These are phyloP conservation scores for Tuta absoluta DNA, from an alignment of 2,888 invertebrate species.

Conservation along the genomic window DNA sequence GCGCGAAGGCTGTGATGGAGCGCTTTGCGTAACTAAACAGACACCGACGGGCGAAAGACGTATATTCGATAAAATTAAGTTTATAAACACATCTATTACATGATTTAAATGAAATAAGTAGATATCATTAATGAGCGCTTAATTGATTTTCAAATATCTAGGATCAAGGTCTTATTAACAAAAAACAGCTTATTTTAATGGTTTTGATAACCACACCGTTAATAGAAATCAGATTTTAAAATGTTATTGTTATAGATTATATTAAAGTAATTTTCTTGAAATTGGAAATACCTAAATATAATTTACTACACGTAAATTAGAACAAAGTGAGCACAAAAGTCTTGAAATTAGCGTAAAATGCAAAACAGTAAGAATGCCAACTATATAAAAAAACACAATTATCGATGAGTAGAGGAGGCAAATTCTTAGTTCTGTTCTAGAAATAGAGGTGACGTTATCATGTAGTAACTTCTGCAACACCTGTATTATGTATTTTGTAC, in stretches of 20 bases:
- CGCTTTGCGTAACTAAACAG: slow-evolving; percentile 52
- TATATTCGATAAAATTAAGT: slow-evolving; percentile 9
- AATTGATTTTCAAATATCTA: background rate
- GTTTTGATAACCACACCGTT: background rate
- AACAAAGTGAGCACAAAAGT: too few relatives aligned
- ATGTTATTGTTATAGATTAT: too few relatives aligned
- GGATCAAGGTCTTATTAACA: background rate
- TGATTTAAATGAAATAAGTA: too few relatives aligned
- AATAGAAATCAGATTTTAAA: too few relatives aligned
- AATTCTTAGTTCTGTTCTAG: slow-evolving; percentile 25
- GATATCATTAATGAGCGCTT: background rate
- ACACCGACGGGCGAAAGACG: background rate
- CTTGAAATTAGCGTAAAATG: background rate
- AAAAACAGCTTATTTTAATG: background rate
- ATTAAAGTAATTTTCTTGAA: too few relatives aligned
- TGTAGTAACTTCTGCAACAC: slow-evolving; percentile 16
- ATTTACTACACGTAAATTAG: too few relatives aligned
- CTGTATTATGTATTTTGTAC: slow-evolving; percentile 15
- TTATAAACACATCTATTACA: too few relatives aligned
- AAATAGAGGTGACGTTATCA: slow-evolving; percentile 50
- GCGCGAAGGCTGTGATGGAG: slow-evolving; percentile 58
- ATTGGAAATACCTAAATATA: too few relatives aligned
- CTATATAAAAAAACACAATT: background rate
- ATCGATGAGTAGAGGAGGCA: slow-evolving; percentile 19
- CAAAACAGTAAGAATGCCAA: background rate